These are phyloP conservation scores for Pollenia labialis DNA, from an alignment of 2,888 invertebrate genomes.

Conservation along the genomic window DNA sequence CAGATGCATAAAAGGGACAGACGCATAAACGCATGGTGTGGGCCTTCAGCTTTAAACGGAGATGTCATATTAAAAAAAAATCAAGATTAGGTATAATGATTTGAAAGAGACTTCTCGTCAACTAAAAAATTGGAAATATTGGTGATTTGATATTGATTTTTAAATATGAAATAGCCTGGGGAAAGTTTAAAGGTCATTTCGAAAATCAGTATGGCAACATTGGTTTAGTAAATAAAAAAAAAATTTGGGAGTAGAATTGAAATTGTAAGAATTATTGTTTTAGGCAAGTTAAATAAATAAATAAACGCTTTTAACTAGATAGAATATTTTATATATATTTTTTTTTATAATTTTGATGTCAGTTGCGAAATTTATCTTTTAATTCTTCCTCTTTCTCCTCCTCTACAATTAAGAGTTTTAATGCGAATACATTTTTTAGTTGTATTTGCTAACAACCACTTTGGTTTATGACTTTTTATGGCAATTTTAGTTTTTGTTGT, in stretches of 20 bases:
- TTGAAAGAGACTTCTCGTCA: too few species aligned
- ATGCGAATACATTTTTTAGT: slow-evolving; percentile 24
- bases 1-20: too few species aligned
- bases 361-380: background rate
- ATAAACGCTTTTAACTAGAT: background rate
- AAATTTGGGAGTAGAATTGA: too few species aligned
- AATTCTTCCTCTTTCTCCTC: background rate
- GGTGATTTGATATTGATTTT: too few species aligned
- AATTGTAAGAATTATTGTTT: too few species aligned
- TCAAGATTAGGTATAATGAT: background rate
- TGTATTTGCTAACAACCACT: slow-evolving; percentile 1
- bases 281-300: background rate
- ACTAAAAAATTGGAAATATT: too few species aligned
- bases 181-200: too few species aligned
- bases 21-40: too few species aligned
- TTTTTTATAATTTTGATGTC: background rate
- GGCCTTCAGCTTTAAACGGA: background rate
- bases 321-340: background rate
- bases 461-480: slow-evolving; percentile 18
- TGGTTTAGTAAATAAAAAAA: too few species aligned
- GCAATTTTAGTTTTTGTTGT: background rate
- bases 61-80: slow-evolving; percentile 5
- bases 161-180: too few species aligned
- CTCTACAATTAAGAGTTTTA: slow-evolving; percentile 7
- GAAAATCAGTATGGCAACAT: too few species aligned